Evolutionary conservation across 2,888 invertebrate genomes (phyloP), one percentile per base, ranked within the genome.

Genomic region (Eupithecia inturbata): DNA sequence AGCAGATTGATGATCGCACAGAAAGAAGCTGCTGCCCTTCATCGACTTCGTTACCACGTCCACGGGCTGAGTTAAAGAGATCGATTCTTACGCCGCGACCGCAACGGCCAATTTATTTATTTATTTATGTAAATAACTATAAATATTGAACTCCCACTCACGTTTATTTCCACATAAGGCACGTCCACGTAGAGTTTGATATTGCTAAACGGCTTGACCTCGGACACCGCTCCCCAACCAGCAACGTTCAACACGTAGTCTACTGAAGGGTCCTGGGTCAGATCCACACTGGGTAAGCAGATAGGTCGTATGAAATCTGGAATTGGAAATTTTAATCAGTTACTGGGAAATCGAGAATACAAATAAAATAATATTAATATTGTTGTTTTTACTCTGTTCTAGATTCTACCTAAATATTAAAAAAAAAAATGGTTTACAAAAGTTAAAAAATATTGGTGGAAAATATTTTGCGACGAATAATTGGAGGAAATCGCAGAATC

Each of bases 211-310:
- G 76, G 69, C 5, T 74, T 77, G 77, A 88, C 83, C 33, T 83
- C 82, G 74, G 92, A 91, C 22, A 93, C 90, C 67, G 89, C 91
- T 9, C 95, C 95, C 95, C 95, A 95, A 0, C 95, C 95, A 9
- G 95, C 92, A 1, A 94, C 85, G 70, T 69, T 83, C 31, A 91
- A 62, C 1, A 73, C 82, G 36, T 84, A 77, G 1, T 36, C 66
- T 0, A 10, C 12, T 0, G 84, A 78, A 0, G 82, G 80, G 4
- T 66, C 64, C 16, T 67, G 9, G 0, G 87, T 86, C 5, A 86
- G n/a, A 72, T 91, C 90, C 0, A 45, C 39, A 0, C 74, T 77
- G 3, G 93, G 92, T 49, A 94, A 80, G 75, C 93, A 93, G 39
- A 92, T 87, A 0, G 92, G 92, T 22, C 89, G 86, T 67, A 95